Percentiles rank a stretch among this genome's conserved stretches.
phyloP scores from a whole-genome alignment of 1,140 invertebrate species.

The Neodiprion pinetum region DNA sequence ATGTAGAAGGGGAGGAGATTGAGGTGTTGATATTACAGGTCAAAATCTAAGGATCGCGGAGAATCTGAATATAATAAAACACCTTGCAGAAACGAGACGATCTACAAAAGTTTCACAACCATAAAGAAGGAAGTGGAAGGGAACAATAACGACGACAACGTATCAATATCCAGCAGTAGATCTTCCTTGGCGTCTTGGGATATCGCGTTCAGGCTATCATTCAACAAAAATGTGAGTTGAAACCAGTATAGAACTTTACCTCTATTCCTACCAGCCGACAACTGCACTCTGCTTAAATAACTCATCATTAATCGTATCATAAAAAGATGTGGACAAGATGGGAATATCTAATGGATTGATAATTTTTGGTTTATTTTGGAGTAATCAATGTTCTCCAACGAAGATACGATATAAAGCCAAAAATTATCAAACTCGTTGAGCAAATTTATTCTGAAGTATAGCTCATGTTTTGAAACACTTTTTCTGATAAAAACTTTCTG shows the following conservation, averaged over 20 bases:
- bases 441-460: slow-evolving; percentile 6
- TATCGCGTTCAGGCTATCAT: slow-evolving; percentile 59
- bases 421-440: background rate
- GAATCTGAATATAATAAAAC: slow-evolving; percentile 65
- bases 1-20: background rate
- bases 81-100: slow-evolving; percentile 54
- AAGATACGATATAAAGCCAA: background rate
- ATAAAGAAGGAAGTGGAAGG: slow-evolving; percentile 60
- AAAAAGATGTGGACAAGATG: background rate
- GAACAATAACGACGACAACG: slow-evolving; percentile 56
- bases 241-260: too few species aligned
- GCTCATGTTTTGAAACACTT: background rate
- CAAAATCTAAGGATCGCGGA: slow-evolving; percentile 78
- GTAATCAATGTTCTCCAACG: background rate
- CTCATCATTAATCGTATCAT: background rate
- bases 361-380: background rate
- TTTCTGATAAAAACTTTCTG: background rate
- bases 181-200: slow-evolving; percentile 70
- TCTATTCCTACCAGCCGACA: too few species aligned
- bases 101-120: slow-evolving; percentile 61
- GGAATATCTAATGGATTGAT: slow-evolving; percentile 5
- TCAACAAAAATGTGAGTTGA: slow-evolving; percentile 58
- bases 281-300: background rate
- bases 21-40: slow-evolving; percentile 39
- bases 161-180: slow-evolving; percentile 69